Evolutionary conservation across 2,888 invertebrate species (phyloP).

Genomic region (Trachelus stipa): DNA sequence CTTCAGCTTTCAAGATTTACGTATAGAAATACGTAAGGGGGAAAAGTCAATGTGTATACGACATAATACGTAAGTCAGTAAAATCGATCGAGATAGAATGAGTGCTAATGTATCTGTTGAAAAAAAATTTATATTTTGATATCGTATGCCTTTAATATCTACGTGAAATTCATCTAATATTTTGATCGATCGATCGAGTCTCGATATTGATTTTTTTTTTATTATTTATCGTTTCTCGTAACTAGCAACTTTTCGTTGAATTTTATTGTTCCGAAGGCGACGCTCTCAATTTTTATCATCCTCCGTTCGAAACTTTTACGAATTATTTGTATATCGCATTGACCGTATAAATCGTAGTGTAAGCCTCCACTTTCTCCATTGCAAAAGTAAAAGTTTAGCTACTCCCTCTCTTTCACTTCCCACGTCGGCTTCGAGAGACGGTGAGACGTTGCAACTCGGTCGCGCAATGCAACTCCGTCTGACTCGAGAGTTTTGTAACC

Average conservation of each 20-base stretch:
- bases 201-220: no score
- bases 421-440: background rate
- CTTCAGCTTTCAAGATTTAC: background rate
- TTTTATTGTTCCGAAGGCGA: background rate
- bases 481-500: constrained; percentile 17
- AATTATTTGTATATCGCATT: background rate
- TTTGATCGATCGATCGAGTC: background rate
- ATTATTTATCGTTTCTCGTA: no score
- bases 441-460: background rate
- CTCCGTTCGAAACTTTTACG: background rate
- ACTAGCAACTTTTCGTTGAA: no score
- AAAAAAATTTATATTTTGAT: no score
- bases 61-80: background rate
- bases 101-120: background rate
- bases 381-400: constrained; percentile 58
- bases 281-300: background rate
- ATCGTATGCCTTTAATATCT: background rate
- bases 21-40: background rate
- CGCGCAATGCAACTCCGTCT: background rate
- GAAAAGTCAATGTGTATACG: background rate
- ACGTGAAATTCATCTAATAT: background rate
- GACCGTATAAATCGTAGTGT: constrained; percentile 33
- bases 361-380: constrained; percentile 54
- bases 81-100: background rate
- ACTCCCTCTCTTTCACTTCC: constrained; percentile 11